Conservation (phyloP, 2,888 invertebrate genomes). For the Hedya salicella region DNA sequence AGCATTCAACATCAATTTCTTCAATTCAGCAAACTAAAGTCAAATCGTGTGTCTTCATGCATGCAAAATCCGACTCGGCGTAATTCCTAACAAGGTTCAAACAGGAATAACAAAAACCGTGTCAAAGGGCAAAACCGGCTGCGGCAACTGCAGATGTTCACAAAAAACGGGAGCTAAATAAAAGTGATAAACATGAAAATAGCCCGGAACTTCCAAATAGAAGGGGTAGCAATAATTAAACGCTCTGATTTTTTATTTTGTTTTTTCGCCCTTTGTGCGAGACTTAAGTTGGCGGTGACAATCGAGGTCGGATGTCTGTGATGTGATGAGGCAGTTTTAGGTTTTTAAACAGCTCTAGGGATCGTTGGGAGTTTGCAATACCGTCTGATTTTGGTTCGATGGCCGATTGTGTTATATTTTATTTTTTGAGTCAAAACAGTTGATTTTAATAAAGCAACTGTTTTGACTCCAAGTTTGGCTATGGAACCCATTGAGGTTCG, state of each 20-base stretch:
- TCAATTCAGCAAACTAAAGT: neutral
- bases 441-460: too few species aligned
- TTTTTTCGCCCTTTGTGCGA: neutral
- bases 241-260: slow-evolving; percentile 1
- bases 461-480: too few species aligned
- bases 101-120: neutral
- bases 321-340: neutral
- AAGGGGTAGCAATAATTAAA: slow-evolving; percentile 6
- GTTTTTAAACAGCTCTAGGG: neutral
- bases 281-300: neutral
- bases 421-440: too few species aligned
- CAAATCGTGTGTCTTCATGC: neutral
- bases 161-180: neutral
- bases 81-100: neutral
- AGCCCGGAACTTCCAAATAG: neutral
- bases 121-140: neutral
- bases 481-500: too few species aligned
- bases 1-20: neutral
- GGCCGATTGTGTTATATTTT: too few species aligned
- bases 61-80: neutral
- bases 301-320: neutral
- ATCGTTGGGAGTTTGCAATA: neutral
- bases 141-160: neutral
- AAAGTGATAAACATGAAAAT: neutral
- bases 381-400: neutral